These are phyloP conservation scores for Lepidostoma basale DNA, from an alignment of 1,140 invertebrate genomes.

Conservation along the genomic window DNA sequence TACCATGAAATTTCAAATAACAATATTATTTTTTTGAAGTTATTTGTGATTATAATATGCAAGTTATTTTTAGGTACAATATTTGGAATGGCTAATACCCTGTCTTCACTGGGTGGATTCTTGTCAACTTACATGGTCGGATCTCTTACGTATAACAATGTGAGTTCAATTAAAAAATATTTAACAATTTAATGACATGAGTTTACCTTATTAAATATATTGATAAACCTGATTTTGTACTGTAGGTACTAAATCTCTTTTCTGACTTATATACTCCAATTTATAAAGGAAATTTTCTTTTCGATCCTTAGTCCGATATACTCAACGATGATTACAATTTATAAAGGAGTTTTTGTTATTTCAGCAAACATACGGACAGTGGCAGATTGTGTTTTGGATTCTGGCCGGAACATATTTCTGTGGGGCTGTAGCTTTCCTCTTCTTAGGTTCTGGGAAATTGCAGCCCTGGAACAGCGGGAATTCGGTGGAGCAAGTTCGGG, in stretches of 20 bases:
- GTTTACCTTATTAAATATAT: no score
- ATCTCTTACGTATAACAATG: constrained; percentile 74
- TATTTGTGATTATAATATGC: no score
- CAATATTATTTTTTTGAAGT: no score
- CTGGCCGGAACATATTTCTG: constrained; percentile 72
- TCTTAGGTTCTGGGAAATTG: constrained; percentile 74
- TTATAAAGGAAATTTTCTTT: no score
- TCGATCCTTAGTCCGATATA: no score
- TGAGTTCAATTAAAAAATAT: constrained; percentile 53
- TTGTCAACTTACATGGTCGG: constrained; percentile 86
- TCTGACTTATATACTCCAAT: no score
- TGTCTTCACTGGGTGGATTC: constrained; percentile 88
- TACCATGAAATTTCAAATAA: no score
- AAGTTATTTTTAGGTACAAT: constrained; percentile 69
- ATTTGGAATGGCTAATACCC: constrained; percentile 88
- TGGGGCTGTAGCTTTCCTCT: constrained; percentile 71
- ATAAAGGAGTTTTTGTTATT: no score
- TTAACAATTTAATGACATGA: no score
- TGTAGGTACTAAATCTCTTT: no score
- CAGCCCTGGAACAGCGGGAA: constrained; percentile 68
- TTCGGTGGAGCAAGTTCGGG: constrained; percentile 52
- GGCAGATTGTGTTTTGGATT: constrained; percentile 87
- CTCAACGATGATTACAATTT: no score
- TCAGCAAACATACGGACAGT: constrained; percentile 76
- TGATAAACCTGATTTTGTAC: no score